These are phyloP conservation scores for Chaitophorus viminalis DNA, from an alignment of 2,888 invertebrate species.

Conservation along the genomic window DNA sequence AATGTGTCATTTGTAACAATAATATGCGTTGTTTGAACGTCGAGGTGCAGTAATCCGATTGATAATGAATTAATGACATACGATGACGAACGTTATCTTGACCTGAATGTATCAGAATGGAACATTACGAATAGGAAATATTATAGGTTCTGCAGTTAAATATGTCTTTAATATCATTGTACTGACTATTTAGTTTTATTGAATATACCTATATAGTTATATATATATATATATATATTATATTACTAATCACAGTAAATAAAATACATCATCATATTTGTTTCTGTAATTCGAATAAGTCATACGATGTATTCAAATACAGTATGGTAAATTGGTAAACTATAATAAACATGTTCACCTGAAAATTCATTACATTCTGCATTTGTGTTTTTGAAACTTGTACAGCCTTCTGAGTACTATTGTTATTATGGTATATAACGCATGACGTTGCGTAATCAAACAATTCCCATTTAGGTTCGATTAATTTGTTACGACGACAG, in stretches of 20 bases:
- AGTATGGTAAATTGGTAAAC: too few species aligned
- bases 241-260: too few species aligned
- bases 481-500: not conserved
- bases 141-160: not conserved
- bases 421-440: not conserved
- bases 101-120: not conserved
- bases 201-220: not conserved
- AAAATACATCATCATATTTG: too few species aligned
- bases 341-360: not conserved
- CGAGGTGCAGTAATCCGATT: not conserved
- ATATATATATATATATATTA: not conserved
- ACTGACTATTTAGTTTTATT: not conserved
- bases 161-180: not conserved
- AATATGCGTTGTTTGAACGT: constrained; percentile 14
- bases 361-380: not conserved
- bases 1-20: not conserved
- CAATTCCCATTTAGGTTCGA: constrained; percentile 1
- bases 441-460: constrained; percentile 24
- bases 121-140: not conserved
- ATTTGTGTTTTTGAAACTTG: not conserved
- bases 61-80: constrained; percentile 24
- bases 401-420: not conserved
- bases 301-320: too few species aligned
- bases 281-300: too few species aligned
- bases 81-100: not conserved